These are phyloP conservation scores for Sparidentex hasta DNA, from an alignment of 2,797 vertebrate species.

Conservation along the genomic window DNA sequence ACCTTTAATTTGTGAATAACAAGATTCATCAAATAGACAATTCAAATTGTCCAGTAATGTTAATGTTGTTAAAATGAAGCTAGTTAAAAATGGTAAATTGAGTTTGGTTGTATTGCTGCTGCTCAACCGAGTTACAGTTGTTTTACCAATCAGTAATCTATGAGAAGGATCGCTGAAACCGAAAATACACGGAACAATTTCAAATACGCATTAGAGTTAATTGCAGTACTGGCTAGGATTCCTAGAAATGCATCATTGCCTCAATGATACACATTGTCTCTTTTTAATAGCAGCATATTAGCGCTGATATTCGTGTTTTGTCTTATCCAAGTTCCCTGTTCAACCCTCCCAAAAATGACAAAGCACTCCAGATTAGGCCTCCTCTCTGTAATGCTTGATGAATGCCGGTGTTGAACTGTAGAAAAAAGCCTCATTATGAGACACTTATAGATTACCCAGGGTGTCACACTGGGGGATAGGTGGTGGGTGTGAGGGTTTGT, in stretches of 20 bases:
- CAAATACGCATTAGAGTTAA: not conserved
- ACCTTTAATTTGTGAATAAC: constrained; percentile 1
- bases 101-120: not conserved
- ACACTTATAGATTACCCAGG: constrained; percentile 83
- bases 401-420: constrained; percentile 76
- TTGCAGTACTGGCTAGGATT: not conserved
- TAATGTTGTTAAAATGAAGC: too few relatives aligned
- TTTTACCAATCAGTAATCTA: not conserved
- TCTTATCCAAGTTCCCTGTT: constrained; percentile 28
- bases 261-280: not conserved
- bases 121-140: not conserved
- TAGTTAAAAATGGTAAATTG: not conserved
- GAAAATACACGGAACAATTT: not conserved
- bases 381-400: constrained; percentile 71
- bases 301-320: constrained; percentile 32
- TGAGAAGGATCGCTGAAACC: not conserved
- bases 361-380: constrained; percentile 60
- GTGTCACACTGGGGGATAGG: constrained; percentile 75
- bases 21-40: not conserved
- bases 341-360: constrained; percentile 46
- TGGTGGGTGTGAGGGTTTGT: constrained; percentile 75
- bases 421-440: constrained; percentile 82
- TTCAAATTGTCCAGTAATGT: not conserved
- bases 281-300: constrained; percentile 25
- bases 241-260: not conserved